Evolutionary conservation across 2,888 invertebrate genomes (phyloP), one percentile per base, ranked within the genome.

Genomic region (Bombyx huttoni): DNA sequence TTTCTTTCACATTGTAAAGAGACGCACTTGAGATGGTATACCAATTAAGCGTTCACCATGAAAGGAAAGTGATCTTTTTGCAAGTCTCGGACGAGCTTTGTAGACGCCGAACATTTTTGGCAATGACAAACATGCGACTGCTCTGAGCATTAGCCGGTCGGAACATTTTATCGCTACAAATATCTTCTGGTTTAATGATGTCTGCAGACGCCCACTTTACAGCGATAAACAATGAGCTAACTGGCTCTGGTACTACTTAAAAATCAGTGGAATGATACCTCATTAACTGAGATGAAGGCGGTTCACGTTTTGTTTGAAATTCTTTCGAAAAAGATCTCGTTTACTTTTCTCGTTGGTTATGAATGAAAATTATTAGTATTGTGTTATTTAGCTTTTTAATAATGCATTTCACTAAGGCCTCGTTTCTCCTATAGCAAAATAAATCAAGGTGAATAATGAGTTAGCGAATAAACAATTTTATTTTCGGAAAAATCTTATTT

Each of bases 31-130:
- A 63, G 58, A 61, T 58, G 59, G 60, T 59, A 48, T 52, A 70
- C 76, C 79, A 83, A 82, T 84, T 79, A 81, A 80, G 75, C 65
- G 69, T 72, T 70, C 70, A 72, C 70, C 67, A 62, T 70, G 75
- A 74, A 75, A 64, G 71, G 70, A 60, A 63, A 65, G 65, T 68
- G 61, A 65, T 73, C 73, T 84, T 85, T 84, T 83, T 83, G 77
- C 64, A 56, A 58, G 62, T 56, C 62, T 60, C 60, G 56, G 65
- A 65, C 67, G 62, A 68, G 70, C 82, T 84, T 83, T 83, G 81
- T 76, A 65, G 58, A 58, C 63, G 70, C 81, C 80, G 82, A 76
- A 74, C 65, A 67, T 73, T 73, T 74, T 70, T 60, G 70, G 62
- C 69, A 62, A 78, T 73, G 73, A 64, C 71, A 76, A 77, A 74